A percentile compares a stretch with the other conserved stretches of the same genome.
phyloP scores from a whole-genome alignment of 2,797 vertebrate genomes.

The Lepilemur septentrionalis region DNA sequence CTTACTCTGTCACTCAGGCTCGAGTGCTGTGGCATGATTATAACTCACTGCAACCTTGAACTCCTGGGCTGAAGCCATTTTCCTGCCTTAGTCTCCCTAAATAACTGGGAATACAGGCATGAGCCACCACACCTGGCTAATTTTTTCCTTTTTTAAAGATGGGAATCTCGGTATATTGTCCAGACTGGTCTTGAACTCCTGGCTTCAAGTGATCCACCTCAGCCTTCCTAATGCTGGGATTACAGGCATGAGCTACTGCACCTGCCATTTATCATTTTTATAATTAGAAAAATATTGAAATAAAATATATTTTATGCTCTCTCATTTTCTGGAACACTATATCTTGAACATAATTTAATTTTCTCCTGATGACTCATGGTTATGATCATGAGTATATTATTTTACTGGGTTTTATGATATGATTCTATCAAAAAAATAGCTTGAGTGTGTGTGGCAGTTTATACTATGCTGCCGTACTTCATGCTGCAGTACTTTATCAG shows the following conservation, averaged over 20 bases:
- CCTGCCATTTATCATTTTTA: neutral
- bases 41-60: neutral
- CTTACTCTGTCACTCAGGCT: neutral
- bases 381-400: slow-evolving; percentile 9
- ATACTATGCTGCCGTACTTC: neutral
- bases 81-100: neutral
- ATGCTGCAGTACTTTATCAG: neutral
- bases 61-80: neutral
- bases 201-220: neutral
- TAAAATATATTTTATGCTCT: slow-evolving; percentile 1
- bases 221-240: neutral
- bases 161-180: neutral
- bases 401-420: neutral
- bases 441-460: neutral
- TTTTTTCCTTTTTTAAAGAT: neutral
- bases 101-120: neutral
- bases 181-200: neutral
- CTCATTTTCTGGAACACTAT: neutral
- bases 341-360: slow-evolving; percentile 31
- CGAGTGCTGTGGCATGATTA: neutral
- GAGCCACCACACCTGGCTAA: neutral
- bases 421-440: neutral
- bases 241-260: neutral
- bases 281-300: neutral
- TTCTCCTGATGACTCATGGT: neutral